Base-by-base conservation (phyloP, 2,797 vertebrate genomes). In the Enteromius radiatus region DNA sequence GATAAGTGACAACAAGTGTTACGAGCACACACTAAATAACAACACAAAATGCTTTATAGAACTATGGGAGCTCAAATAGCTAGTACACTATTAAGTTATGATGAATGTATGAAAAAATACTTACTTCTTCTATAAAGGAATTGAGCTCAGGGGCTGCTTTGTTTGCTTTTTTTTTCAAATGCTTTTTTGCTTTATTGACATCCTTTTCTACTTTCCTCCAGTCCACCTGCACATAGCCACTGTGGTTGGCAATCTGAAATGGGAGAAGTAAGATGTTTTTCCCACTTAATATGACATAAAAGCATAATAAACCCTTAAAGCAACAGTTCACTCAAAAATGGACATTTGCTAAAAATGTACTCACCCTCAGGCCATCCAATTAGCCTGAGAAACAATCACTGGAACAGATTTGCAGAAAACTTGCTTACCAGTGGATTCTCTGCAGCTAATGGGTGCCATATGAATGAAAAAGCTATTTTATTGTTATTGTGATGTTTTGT, bases 151-250 rank as follows among this genome's bases (percentile, higher is more conserved):
- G 97, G 21, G 92, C 96, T 86, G 97, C 96, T 88, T 97, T 95
- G 83, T 97, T 93, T 17, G 96, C 97, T 84, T 95, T 95, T 86
- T 97, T 98, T 92, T 97, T 97, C 77, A 99, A 91, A 85, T 98
- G 97, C 88, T 96, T 97, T 92, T 99, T 99, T 4, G 97, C 97
- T 93, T 98, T 98, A 93, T 98, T 97, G 85, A 99, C 96, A 91
- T 99, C 98, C 91, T 98, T 99, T 92, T 98, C 97, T 84, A 99
- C 97, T 92, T 97, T 96, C 89, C 98, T 98, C 98, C 97, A 98
- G 90, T 98, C 97, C 54, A 99, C 95, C 88, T 98, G 96, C 85
- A 99, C 96, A 76, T 99, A 99, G 43, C 98, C 98, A 78, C 95
- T 97, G 84, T 99, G 97, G 93, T 97, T 98, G 59, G 98, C 97